Percentiles rank a stretch among this genome's conserved stretches.
Conservation (phyloP, 2,888 invertebrate species). For the Chironomus tentans region DNA sequence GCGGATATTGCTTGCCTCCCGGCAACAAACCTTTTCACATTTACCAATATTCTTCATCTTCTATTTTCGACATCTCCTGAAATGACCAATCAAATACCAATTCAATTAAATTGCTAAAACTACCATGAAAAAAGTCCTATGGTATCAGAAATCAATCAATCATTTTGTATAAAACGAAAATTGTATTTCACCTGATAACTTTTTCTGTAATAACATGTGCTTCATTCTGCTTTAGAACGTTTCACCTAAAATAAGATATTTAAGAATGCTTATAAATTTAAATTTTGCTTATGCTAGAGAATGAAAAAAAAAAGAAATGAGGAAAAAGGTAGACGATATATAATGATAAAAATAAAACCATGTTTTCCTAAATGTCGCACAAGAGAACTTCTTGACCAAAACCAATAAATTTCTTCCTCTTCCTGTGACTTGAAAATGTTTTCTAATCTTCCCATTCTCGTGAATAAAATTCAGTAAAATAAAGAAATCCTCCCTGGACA, state of each 20-base stretch:
- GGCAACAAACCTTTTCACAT: too few species aligned
- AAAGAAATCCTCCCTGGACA: neutral
- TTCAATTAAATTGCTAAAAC: neutral
- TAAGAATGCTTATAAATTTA: neutral
- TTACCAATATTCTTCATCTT: too few species aligned
- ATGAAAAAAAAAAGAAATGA: neutral
- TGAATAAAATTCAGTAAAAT: slow-evolving; percentile 5
- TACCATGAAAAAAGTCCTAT: neutral
- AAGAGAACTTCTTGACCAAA: slow-evolving; percentile 4
- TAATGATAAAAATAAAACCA: neutral
- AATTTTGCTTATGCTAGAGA: neutral
- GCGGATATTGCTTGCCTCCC: too few species aligned
- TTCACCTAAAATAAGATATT: too few species aligned
- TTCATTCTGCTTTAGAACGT: too few species aligned
- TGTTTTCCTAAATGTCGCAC: neutral
- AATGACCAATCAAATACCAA: slow-evolving; percentile 5
- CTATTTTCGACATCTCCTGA: neutral
- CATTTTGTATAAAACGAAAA: neutral
- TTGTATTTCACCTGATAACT: neutral
- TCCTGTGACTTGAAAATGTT: neutral
- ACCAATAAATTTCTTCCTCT: slow-evolving; percentile 14
- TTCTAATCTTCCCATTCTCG: slow-evolving; percentile 4
- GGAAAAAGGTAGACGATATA: neutral
- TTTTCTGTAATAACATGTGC: neutral
- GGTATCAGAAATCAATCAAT: slow-evolving; percentile 7